Percentiles rank a stretch among this genome's conserved stretches.
Evolutionary conservation across 2,797 vertebrate genomes (phyloP).

Genomic region (Parotocinclus haroldoi): DNA sequence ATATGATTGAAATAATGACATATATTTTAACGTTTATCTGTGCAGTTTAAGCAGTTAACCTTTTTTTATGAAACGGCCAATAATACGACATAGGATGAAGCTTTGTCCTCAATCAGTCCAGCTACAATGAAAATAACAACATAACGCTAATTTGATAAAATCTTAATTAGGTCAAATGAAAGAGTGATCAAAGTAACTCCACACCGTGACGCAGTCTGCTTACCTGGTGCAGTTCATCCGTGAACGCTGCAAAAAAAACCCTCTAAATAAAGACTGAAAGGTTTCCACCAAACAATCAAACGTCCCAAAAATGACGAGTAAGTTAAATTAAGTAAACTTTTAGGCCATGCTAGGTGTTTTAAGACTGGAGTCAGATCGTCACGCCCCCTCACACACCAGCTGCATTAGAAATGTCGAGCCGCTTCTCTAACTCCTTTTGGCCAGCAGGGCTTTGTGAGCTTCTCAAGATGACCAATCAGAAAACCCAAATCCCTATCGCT

Average conservation of each 20-base stretch:
- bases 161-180: neutral
- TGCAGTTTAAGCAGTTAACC: too few relatives aligned
- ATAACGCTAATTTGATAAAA: neutral
- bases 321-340: neutral
- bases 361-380: neutral
- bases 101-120: too few relatives aligned
- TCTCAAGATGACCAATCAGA: constrained; percentile 36
- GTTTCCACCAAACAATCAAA: too few relatives aligned
- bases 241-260: constrained; percentile 5
- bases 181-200: neutral
- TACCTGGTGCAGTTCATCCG: constrained; percentile 66
- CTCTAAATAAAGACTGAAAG: constrained; percentile 30
- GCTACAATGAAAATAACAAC: too few relatives aligned
- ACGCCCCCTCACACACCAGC: constrained; percentile 46
- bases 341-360: neutral
- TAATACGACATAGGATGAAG: too few relatives aligned
- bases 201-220: constrained; percentile 41
- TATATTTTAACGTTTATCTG: too few relatives aligned
- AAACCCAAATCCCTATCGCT: neutral
- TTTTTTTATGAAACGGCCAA: too few relatives aligned
- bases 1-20: too few relatives aligned
- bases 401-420: constrained; percentile 16
- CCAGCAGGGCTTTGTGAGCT: constrained; percentile 19
- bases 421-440: constrained; percentile 30
- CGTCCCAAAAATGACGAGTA: too few relatives aligned